phyloP scores from a whole-genome alignment of 2,888 invertebrate genomes.

The Parnassius glacialis region DNA sequence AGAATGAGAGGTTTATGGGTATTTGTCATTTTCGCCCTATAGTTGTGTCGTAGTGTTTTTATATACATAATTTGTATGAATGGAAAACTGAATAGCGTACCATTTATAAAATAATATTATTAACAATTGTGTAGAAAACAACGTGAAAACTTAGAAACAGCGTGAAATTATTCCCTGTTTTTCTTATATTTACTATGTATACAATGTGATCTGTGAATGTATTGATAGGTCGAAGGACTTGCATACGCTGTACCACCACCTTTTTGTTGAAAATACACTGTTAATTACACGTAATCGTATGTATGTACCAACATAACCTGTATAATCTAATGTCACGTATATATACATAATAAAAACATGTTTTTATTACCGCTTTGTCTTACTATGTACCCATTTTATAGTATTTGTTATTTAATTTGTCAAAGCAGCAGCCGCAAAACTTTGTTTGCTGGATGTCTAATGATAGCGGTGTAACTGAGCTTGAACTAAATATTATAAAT shows the following conservation, averaged over 20 bases:
- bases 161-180: background rate
- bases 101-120: constrained; percentile 9
- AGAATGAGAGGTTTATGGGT: background rate
- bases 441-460: no score
- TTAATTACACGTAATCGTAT: constrained; percentile 14
- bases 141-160: background rate
- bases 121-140: background rate
- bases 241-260: background rate
- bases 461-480: no score
- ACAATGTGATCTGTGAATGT: constrained; percentile 10
- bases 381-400: no score
- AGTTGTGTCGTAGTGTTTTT: background rate
- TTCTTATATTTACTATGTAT: background rate
- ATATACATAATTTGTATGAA: background rate
- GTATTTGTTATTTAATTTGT: no score
- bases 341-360: constrained; percentile 15
- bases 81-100: background rate
- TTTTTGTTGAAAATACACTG: constrained; percentile 16
- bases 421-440: no score
- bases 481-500: no score
- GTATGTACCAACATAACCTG: constrained; percentile 8
- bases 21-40: background rate
- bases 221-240: background rate
- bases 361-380: background rate
- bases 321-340: constrained; percentile 13